These are phyloP conservation scores for Morpho deidamia DNA, from an alignment of 2,888 invertebrate genomes.

Conservation along the genomic window DNA sequence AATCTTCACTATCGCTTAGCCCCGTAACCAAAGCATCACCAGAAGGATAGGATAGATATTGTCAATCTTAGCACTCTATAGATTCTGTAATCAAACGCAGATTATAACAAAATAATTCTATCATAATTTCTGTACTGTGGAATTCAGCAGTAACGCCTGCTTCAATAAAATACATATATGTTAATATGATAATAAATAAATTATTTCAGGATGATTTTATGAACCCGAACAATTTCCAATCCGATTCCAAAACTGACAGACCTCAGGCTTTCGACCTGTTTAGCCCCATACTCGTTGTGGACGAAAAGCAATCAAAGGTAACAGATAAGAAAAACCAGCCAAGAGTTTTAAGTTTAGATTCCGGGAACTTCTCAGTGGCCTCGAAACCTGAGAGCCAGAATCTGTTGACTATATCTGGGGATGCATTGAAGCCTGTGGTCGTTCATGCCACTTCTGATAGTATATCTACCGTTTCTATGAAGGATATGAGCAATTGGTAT, in stretches of 20 bases:
- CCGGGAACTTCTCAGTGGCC: conserved; percentile 61
- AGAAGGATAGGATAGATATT: no score
- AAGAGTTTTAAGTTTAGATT: conserved; percentile 58
- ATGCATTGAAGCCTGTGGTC: conserved; percentile 53
- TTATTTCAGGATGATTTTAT: conserved; percentile 53
- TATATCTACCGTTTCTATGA: conserved; percentile 73
- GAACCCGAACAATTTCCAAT: conserved; percentile 28
- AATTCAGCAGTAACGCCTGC: no score
- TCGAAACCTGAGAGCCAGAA: conserved; percentile 55
- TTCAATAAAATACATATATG: no score
- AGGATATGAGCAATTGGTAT: conserved; percentile 83
- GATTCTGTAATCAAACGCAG: no score
- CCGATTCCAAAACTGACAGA: conserved; percentile 38
- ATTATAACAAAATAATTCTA: no score
- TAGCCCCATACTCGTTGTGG: conserved; percentile 70
- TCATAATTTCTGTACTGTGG: no score
- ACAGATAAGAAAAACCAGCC: conserved; percentile 50
- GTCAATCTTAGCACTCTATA: no score
- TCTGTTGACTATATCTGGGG: conserved; percentile 54
- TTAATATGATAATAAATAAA: no score
- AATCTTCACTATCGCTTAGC: no score
- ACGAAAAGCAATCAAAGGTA: conserved; percentile 60
- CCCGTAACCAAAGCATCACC: no score
- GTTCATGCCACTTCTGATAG: conserved; percentile 60
- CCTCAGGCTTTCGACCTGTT: conserved; percentile 71